These are phyloP conservation scores for Telmatherina bonti DNA, from an alignment of 2,797 vertebrate genomes.

Conservation along the genomic window DNA sequence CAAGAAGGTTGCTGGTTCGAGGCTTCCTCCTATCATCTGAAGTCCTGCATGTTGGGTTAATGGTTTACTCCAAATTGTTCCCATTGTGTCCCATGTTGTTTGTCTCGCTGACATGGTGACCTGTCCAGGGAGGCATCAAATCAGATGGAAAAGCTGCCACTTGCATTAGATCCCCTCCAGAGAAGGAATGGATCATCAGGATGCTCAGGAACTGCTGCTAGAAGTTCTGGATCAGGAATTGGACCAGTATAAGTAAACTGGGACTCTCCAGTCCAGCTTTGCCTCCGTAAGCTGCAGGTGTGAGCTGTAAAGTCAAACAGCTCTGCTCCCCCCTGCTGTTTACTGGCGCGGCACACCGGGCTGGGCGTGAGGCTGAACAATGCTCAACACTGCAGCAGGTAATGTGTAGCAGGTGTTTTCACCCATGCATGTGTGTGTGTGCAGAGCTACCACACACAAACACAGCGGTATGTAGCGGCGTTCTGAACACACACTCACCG, in stretches of 20 bases:
- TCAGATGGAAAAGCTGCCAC: background rate
- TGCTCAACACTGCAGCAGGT: background rate
- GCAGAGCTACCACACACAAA: too few relatives aligned
- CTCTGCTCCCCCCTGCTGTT: conserved; percentile 1
- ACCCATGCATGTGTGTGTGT: background rate
- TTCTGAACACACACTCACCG: too few relatives aligned
- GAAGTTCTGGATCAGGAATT: background rate
- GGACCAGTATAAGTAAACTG: background rate
- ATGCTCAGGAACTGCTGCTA: too few relatives aligned
- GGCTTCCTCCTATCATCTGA: too few relatives aligned
- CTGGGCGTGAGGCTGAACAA: background rate
- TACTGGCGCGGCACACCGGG: background rate
- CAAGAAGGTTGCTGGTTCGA: too few relatives aligned
- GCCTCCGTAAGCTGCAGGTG: background rate
- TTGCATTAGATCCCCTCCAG: background rate
- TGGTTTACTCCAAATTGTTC: too few relatives aligned
- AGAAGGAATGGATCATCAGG: background rate
- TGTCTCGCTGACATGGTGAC: too few relatives aligned
- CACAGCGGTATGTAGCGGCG: too few relatives aligned
- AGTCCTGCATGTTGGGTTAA: too few relatives aligned
- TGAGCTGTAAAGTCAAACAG: conserved; percentile 5
- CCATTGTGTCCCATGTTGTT: too few relatives aligned
- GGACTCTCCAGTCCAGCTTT: background rate
- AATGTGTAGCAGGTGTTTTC: conserved; percentile 3
- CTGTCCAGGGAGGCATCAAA: too few relatives aligned